Percentiles rank a stretch among this genome's conserved stretches.
These are phyloP conservation scores for Myotis lucifugus DNA, from an alignment of 2,113 vertebrate species.

Conservation along the genomic window DNA sequence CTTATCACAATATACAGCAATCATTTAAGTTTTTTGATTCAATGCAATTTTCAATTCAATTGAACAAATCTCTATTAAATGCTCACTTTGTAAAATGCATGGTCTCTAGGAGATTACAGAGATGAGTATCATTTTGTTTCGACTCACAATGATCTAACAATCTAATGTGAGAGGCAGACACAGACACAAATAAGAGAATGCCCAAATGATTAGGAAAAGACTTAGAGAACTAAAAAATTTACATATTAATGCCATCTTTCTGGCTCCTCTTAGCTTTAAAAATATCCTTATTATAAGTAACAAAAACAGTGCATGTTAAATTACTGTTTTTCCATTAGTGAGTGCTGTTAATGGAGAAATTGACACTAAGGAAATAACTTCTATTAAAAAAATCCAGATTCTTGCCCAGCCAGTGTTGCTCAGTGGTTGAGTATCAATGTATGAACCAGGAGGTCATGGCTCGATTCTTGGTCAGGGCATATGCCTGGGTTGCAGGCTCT, in stretches of 20 bases:
- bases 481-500: no score
- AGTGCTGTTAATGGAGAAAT: slow-evolving; percentile 24
- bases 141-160: background rate
- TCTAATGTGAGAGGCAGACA: background rate
- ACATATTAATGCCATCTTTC: background rate
- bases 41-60: background rate
- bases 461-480: no score
- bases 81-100: background rate
- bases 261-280: slow-evolving; percentile 26
- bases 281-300: slow-evolving; percentile 12
- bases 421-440: no score
- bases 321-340: background rate
- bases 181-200: background rate
- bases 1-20: background rate
- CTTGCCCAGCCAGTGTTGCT: background rate
- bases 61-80: background rate
- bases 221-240: background rate
- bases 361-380: background rate
- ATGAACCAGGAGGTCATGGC: no score
- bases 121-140: background rate
- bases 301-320: background rate
- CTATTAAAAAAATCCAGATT: background rate
- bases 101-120: background rate
- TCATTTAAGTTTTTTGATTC: background rate
- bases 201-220: background rate